These are phyloP conservation scores for Scarus forsteni DNA, from an alignment of 2,797 vertebrate species.

Conservation along the genomic window DNA sequence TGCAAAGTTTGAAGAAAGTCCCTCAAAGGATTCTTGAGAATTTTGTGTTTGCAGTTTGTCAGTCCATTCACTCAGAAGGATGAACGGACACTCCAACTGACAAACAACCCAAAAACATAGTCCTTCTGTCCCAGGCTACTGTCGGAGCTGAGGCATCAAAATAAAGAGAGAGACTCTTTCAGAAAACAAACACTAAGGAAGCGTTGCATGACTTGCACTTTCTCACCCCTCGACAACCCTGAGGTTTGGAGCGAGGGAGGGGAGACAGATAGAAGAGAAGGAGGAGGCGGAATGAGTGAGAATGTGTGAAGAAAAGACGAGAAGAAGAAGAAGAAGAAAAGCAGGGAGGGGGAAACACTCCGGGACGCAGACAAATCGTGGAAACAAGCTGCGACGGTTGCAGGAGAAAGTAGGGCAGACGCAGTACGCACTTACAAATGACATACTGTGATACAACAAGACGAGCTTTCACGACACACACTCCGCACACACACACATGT, in stretches of 20 bases:
- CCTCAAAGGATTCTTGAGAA: no score
- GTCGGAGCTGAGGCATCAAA: no score
- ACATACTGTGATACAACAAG: slow-evolving; percentile 59
- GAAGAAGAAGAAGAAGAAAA: background rate
- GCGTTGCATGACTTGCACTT: slow-evolving; percentile 82
- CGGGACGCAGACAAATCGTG: slow-evolving; percentile 22
- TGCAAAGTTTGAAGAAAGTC: no score
- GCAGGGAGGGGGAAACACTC: slow-evolving; percentile 26
- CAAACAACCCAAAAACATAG: no score
- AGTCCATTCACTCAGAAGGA: no score
- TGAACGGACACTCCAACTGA: no score
- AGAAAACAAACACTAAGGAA: slow-evolving; percentile 68
- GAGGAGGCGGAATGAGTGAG: slow-evolving; percentile 30
- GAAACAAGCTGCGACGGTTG: slow-evolving; percentile 40
- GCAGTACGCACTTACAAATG: slow-evolving; percentile 60
- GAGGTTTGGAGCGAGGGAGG: slow-evolving; percentile 26
- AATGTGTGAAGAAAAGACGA: slow-evolving; percentile 13
- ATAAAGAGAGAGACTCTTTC: slow-evolving; percentile 38
- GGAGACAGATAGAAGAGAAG: background rate
- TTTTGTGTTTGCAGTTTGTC: no score
- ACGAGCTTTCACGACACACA: slow-evolving; percentile 41
- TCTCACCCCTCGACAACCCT: slow-evolving; percentile 67
- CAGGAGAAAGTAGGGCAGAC: slow-evolving; percentile 71
- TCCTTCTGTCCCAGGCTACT: no score
- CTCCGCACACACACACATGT: slow-evolving; percentile 12